Evolutionary conservation across 2,888 invertebrate species (phyloP).

Genomic region (Amiota minor): DNA sequence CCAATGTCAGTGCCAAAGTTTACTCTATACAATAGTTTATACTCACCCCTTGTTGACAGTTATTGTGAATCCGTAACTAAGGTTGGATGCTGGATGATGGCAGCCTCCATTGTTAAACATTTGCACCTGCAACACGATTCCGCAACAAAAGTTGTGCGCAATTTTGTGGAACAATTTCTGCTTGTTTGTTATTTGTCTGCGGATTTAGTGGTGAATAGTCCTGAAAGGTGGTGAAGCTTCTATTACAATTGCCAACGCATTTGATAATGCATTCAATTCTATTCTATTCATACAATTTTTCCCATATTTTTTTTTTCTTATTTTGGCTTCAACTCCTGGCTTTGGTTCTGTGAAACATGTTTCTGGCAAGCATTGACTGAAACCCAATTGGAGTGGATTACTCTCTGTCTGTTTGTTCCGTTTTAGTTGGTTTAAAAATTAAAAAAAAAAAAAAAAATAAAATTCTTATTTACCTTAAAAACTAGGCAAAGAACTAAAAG

Average conservation of each 20-base stretch:
- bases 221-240: not conserved
- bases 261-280: too few species aligned
- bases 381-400: not conserved
- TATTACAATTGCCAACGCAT: not conserved
- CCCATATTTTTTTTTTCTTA: not conserved
- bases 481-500: too few species aligned
- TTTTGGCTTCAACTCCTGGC: not conserved
- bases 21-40: not conserved
- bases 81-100: not conserved
- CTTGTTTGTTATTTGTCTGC: slow-evolving; percentile 15
- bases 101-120: slow-evolving; percentile 18
- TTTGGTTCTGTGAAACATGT: not conserved
- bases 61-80: not conserved
- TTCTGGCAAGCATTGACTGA: not conserved
- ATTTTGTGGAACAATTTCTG: slow-evolving; percentile 49
- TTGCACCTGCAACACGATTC: slow-evolving; percentile 55
- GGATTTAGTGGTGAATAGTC: slow-evolving; percentile 15
- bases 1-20: slow-evolving; percentile 10
- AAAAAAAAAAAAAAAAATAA: too few species aligned
- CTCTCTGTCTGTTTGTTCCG: too few species aligned
- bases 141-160: slow-evolving; percentile 53
- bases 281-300: too few species aligned
- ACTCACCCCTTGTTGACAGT: too few species aligned
- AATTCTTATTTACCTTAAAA: too few species aligned
- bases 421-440: too few species aligned